Conservation (phyloP, 2,888 invertebrate species). For the Acronicta psi region DNA sequence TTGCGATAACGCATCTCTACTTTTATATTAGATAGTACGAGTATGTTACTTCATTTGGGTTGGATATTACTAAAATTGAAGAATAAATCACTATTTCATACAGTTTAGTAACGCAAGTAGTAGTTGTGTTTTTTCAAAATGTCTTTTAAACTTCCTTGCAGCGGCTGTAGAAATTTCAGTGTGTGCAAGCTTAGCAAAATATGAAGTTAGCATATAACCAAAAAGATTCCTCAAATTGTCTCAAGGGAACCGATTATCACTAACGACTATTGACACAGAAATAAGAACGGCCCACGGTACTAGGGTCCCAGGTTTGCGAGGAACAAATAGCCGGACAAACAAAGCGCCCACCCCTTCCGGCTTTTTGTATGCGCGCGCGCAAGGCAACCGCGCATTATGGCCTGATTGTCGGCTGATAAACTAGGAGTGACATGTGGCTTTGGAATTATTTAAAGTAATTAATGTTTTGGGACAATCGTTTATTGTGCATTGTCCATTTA, state of each 20-base stretch:
- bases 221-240: conserved; percentile 9
- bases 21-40: too few species aligned
- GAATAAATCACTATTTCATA: too few species aligned
- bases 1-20: too few species aligned
- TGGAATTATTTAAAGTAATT: conserved; percentile 34
- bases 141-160: too few species aligned
- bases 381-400: conserved; percentile 30
- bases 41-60: too few species aligned
- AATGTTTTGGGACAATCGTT: conserved; percentile 19
- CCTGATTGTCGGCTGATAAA: conserved; percentile 50
- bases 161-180: too few species aligned
- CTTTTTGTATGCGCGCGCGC: conserved; percentile 43
- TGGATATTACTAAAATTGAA: too few species aligned
- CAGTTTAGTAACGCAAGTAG: too few species aligned
- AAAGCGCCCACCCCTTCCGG: conserved; percentile 61
- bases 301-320: conserved; percentile 46
- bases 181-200: too few species aligned
- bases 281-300: conserved; percentile 43
- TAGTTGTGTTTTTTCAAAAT: too few species aligned
- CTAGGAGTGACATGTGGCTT: conserved; percentile 25
- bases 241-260: conserved; percentile 17
- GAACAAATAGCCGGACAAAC: conserved; percentile 58
- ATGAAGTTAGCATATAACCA: background rate
- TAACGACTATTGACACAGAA: conserved; percentile 47
- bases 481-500: conserved; percentile 3